Evolutionary conservation across 2,113 vertebrate genomes (phyloP), one percentile per base, ranked within the genome.

Genomic region (Philantomba maxwellii): DNA sequence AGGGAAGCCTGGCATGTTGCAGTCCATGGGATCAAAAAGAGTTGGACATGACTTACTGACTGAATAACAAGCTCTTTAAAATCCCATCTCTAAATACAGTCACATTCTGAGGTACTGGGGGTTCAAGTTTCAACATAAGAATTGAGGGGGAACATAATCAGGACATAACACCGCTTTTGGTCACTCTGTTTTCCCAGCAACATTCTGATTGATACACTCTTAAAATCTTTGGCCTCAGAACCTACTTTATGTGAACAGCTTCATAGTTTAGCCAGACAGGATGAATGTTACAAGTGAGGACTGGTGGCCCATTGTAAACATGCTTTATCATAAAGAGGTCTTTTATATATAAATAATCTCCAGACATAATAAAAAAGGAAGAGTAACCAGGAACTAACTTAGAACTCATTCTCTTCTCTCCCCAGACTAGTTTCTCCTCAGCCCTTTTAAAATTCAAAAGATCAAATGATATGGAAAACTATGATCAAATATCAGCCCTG

Each of bases 381-480:
- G 7, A 51, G 4, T 82, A 75, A 45, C 23, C 13, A 82, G 39
- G 83, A 51, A 90, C 33, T 87, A 84, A 78, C 14, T 70, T 51
- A 60, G 43, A 96, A 92, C 19, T 49, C 36, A 85, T 62, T 53
- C 23, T 80, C n/a, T 96, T 90, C 60, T 93, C 80, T 92, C 21
- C 64, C 45, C 78, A 91, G 33, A 88, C 30, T 84, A 36, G 0
- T 57, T 94, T 97, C 87, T 70, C 77, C 30, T 94, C 83, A 85
- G 78, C 49, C n/a, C 39, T 70, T 95, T 97, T 91, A 66, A 77
- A 97, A 95, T 94, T 96, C 97, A 95, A 78, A 97, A 97, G n/a
- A 43, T 97, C 87, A 93, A 97, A 88, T 89, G 66, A 96, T 81
- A 43, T 62, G 58, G 94, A 92, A 73, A 82, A 96, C 90, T 49